phyloP scores from a whole-genome alignment of 2,113 vertebrate genomes.

The Pterophyllum scalare region DNA sequence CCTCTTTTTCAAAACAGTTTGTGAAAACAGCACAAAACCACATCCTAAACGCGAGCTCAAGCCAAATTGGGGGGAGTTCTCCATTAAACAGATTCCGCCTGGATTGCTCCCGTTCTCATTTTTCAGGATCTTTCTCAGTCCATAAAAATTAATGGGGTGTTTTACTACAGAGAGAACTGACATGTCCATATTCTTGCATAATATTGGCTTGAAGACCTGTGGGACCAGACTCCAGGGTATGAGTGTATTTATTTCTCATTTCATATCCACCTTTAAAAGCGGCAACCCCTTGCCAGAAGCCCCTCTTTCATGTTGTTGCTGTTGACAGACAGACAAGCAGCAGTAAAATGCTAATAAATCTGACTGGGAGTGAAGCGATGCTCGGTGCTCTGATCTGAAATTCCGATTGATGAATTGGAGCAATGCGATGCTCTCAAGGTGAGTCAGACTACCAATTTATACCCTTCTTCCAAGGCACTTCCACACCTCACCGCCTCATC shows the following conservation, averaged over 20 bases:
- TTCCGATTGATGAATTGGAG: slow-evolving; percentile 75
- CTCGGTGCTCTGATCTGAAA: slow-evolving; percentile 72
- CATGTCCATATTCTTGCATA: slow-evolving; percentile 49
- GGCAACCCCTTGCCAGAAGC: slow-evolving; percentile 50
- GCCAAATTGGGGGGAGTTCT: background rate
- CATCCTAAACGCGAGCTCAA: slow-evolving; percentile 24
- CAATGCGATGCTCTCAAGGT: slow-evolving; percentile 67
- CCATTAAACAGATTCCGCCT: slow-evolving; percentile 26
- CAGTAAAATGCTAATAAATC: slow-evolving; percentile 74
- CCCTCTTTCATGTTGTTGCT: slow-evolving; percentile 66
- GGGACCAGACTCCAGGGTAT: slow-evolving; percentile 56
- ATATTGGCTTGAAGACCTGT: slow-evolving; percentile 60
- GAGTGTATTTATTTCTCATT: slow-evolving; percentile 61
- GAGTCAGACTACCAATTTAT: slow-evolving; percentile 67
- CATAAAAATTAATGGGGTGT: slow-evolving; percentile 49
- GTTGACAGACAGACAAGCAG: slow-evolving; percentile 58
- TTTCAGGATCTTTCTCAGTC: slow-evolving; percentile 9
- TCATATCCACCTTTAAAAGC: slow-evolving; percentile 60
- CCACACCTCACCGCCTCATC: slow-evolving; percentile 51
- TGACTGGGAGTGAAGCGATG: slow-evolving; percentile 57
- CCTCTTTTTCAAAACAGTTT: slow-evolving; percentile 4
- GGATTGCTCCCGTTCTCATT: background rate
- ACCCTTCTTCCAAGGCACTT: slow-evolving; percentile 45
- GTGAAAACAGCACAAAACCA: slow-evolving; percentile 9
- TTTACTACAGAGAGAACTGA: slow-evolving; percentile 32